Evolutionary conservation across 2,888 invertebrate species (phyloP), one percentile per base, ranked within the genome.

Genomic region (Molorchus minor): DNA sequence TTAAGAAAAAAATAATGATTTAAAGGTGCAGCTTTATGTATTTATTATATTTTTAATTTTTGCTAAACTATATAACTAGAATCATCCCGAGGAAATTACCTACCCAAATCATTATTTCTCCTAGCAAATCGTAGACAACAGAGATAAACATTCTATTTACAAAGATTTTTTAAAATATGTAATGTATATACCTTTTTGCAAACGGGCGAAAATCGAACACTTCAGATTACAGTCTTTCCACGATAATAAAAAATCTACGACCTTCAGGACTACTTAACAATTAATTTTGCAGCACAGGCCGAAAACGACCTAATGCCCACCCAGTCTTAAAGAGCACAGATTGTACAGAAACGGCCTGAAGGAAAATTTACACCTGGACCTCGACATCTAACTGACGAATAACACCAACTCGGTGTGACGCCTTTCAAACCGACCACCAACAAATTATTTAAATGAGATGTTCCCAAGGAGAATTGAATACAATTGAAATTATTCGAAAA

Each of bases 31-130:
- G 1, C 1, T 5, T 12, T 13, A 4, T 5, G 7, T 2, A 7
- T 16, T 36, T 36, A 35, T 25, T 33, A 33, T n/a, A 33, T 33
- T 33, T 33, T n/a, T 33, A 33, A n/a, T 33, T n/a, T 12, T 10
- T 33, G 12, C n/a, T n/a, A n/a, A n/a, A n/a, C n/a, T n/a, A n/a
- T n/a, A 33, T 3, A 33, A 33, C 5, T 33, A 10, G 33, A 7
- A 3, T 33, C 33, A 3, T 33, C 33, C 33, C 7, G 10, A 33
- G 12, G 33, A 33, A 10, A n/a, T 33, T 33, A 7, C n/a, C 33
- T 25, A 25, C 43, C 43, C 13, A 43, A 36, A 52, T 30, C 52
- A 41, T 41, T 52, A 52, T 52, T 52, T 41, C 36, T 16, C 52
- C 41, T 30, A 10, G 41, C 17, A 29, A 17, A 52, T n/a, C 15